Evolutionary conservation across 2,113 vertebrate genomes (phyloP).

Genomic region (Ascaphus truei): DNA sequence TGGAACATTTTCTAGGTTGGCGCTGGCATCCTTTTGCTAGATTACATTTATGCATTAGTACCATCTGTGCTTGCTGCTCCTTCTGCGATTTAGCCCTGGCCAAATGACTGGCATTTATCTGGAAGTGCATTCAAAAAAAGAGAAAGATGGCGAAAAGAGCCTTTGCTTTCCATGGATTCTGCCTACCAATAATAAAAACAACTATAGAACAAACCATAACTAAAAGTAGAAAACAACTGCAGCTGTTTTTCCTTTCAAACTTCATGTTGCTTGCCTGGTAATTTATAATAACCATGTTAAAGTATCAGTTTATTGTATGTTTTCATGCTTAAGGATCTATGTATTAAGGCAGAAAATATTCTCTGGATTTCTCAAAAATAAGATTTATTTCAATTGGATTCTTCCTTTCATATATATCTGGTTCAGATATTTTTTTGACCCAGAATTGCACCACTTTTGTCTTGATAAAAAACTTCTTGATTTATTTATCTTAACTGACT

Average conservation of each 20-base stretch:
- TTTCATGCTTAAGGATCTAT: no score
- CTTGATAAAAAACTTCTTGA: no score
- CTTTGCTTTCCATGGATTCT: constrained; percentile 68
- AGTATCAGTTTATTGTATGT: no score
- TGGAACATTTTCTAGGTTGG: constrained; percentile 83
- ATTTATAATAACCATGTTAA: no score
- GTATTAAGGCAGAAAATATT: no score
- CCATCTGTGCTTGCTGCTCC: constrained; percentile 97
- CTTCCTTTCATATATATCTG: no score
- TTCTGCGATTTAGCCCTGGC: constrained; percentile 87
- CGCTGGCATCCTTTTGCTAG: constrained; percentile 88
- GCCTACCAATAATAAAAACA: constrained; percentile 56
- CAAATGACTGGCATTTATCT: constrained; percentile 97
- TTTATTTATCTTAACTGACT: no score
- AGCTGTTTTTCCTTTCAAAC: constrained; percentile 39
- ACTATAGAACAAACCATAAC: constrained; percentile 26
- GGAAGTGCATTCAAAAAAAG: constrained; percentile 54
- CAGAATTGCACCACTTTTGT: no score
- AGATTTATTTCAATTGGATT: no score
- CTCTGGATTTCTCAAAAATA: no score
- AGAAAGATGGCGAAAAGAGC: constrained; percentile 44
- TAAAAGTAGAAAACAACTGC: constrained; percentile 63
- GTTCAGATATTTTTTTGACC: no score
- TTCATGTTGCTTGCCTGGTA: not conserved
- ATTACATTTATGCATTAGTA: constrained; percentile 98